phyloP scores from a whole-genome alignment of 2,888 invertebrate species.

The Patella pellucida region DNA sequence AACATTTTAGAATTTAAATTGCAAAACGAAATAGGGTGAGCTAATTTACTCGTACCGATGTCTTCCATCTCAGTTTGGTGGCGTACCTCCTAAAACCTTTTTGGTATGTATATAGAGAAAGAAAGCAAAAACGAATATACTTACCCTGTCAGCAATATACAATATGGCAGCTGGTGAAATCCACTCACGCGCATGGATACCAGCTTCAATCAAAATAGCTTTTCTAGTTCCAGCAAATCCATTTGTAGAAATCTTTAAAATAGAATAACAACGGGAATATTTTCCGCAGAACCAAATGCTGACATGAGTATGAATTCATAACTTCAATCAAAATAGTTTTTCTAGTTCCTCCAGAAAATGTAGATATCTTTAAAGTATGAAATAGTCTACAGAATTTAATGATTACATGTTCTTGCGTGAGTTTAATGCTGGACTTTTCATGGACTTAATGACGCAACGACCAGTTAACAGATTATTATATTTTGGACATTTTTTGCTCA shows the following conservation, averaged over 20 bases:
- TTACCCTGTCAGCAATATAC: slow-evolving; percentile 19
- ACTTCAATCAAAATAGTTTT: slow-evolving; percentile 12
- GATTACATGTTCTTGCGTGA: background rate
- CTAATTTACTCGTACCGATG: no score
- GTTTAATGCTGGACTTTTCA: no score
- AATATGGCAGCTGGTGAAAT: slow-evolving; percentile 10
- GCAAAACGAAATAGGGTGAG: no score
- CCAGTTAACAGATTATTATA: no score
- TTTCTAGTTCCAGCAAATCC: slow-evolving; percentile 1
- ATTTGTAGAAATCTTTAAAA: slow-evolving; percentile 11
- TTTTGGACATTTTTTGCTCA: no score
- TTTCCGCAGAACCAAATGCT: background rate
- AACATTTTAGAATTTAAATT: no score
- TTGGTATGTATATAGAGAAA: no score
- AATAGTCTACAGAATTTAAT: background rate
- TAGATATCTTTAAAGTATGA: slow-evolving; percentile 1
- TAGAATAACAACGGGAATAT: background rate
- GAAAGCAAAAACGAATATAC: background rate
- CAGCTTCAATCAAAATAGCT: slow-evolving; percentile 13
- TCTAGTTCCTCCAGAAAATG: background rate
- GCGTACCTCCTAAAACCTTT: no score
- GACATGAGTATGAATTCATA: background rate
- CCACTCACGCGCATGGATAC: slow-evolving; percentile 17
- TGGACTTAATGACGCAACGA: no score
- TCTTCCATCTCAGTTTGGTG: no score